phyloP scores from a whole-genome alignment of 2,113 vertebrate species.

The Bucco capensis region DNA sequence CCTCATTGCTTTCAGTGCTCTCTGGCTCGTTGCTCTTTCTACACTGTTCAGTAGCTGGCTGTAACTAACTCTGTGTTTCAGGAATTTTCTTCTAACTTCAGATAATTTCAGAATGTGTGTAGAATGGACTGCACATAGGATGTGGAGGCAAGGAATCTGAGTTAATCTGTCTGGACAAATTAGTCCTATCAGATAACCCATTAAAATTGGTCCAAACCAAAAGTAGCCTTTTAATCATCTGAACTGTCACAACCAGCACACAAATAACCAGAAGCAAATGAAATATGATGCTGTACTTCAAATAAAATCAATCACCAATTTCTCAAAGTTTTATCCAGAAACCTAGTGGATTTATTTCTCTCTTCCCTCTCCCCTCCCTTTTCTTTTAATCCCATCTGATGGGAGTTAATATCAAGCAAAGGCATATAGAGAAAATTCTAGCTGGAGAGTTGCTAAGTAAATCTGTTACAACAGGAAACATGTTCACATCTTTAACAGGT shows the following conservation, averaged over 20 bases:
- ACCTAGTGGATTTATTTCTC: background rate
- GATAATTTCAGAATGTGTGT: background rate
- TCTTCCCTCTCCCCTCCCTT: background rate
- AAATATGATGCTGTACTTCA: background rate
- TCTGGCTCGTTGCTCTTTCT: slow-evolving; percentile 4
- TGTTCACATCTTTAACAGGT: slow-evolving; percentile 59
- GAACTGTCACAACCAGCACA: background rate
- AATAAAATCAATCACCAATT: slow-evolving; percentile 12
- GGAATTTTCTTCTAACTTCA: background rate
- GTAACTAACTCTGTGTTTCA: background rate
- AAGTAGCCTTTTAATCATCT: slow-evolving; percentile 5
- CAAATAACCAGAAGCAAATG: background rate
- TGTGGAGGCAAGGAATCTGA: background rate
- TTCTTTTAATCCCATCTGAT: slow-evolving; percentile 6
- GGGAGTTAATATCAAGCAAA: slow-evolving; percentile 17
- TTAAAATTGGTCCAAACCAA: background rate
- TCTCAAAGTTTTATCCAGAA: slow-evolving; percentile 32
- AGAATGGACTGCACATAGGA: background rate
- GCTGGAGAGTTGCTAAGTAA: slow-evolving; percentile 36
- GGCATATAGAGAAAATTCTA: background rate
- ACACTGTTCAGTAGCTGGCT: background rate
- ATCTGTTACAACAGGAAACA: slow-evolving; percentile 58
- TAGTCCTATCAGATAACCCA: background rate
- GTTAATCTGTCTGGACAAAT: slow-evolving; percentile 1
- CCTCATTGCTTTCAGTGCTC: background rate